Evolutionary conservation across 2,888 invertebrate species (phyloP).

Genomic region (Linyphia triangularis): DNA sequence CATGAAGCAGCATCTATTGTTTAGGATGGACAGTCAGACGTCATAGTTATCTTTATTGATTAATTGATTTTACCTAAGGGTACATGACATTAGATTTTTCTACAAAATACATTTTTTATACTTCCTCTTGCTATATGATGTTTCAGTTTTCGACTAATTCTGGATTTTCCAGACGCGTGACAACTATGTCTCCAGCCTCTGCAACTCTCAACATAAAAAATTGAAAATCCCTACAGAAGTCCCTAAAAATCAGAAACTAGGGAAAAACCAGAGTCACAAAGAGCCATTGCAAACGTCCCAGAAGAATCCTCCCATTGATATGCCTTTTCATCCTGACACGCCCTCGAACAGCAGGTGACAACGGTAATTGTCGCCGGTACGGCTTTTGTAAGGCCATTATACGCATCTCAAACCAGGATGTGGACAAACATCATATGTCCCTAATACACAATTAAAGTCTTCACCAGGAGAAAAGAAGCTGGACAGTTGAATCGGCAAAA

Average conservation of each 20-base stretch:
- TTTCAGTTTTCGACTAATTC: no score
- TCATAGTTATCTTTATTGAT: no score
- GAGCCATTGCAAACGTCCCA: not conserved
- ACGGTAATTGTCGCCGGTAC: slow-evolving; percentile 15
- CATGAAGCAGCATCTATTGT: no score
- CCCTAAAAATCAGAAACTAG: not conserved
- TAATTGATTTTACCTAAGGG: no score
- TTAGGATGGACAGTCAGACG: no score
- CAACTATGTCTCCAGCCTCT: no score
- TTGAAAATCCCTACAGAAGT: slow-evolving; percentile 6
- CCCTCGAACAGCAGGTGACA: slow-evolving; percentile 33
- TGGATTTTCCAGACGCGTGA: no score
- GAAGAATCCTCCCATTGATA: not conserved
- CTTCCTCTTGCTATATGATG: no score
- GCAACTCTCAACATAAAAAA: not conserved
- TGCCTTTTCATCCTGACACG: not conserved
- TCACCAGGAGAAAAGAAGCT: not conserved
- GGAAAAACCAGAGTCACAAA: slow-evolving; percentile 8
- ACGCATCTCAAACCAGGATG: slow-evolving; percentile 12
- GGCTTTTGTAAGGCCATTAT: slow-evolving; percentile 33
- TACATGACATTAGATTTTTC: no score
- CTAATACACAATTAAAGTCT: not conserved
- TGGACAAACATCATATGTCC: slow-evolving; percentile 16
- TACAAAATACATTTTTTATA: no score
- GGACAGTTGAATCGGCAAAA: slow-evolving; percentile 48